Evolutionary conservation across 2,113 vertebrate species (phyloP).

Genomic region (Tachuris rubrigastra): DNA sequence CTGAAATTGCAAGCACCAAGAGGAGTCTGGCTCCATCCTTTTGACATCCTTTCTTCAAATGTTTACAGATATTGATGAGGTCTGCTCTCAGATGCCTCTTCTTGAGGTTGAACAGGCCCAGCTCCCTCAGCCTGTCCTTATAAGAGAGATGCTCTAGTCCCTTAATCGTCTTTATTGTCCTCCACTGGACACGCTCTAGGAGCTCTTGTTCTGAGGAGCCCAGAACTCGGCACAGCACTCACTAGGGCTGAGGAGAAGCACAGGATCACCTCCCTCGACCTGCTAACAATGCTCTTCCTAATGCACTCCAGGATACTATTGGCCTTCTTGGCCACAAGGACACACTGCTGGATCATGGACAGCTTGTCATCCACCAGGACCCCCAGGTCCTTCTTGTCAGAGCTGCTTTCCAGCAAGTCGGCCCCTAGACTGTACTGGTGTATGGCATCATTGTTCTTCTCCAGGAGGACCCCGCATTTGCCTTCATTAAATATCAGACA

Average conservation of each 20-base stretch:
- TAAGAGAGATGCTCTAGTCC: background rate
- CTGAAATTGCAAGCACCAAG: background rate
- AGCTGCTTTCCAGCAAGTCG: background rate
- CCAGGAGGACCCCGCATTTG: background rate
- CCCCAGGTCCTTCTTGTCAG: background rate
- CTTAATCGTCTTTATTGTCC: background rate
- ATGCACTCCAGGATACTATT: background rate
- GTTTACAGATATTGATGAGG: background rate
- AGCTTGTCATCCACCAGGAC: background rate
- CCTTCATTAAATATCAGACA: background rate
- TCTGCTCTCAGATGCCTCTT: background rate
- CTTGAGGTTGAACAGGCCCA: background rate
- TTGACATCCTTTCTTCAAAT: background rate
- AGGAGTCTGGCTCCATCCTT: fast-evolving
- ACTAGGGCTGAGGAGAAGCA: background rate
- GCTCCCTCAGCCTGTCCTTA: background rate
- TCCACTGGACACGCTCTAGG: background rate
- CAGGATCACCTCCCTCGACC: background rate
- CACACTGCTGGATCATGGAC: background rate
- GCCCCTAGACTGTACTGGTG: fast-evolving
- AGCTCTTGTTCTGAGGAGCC: background rate
- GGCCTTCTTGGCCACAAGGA: background rate
- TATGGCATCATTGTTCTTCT: background rate
- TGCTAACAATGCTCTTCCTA: background rate
- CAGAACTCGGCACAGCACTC: background rate